Percentiles rank a stretch among this genome's conserved stretches.
These are phyloP conservation scores for Gryllus bimaculatus DNA, from an alignment of 1,140 invertebrate species.

Conservation along the genomic window DNA sequence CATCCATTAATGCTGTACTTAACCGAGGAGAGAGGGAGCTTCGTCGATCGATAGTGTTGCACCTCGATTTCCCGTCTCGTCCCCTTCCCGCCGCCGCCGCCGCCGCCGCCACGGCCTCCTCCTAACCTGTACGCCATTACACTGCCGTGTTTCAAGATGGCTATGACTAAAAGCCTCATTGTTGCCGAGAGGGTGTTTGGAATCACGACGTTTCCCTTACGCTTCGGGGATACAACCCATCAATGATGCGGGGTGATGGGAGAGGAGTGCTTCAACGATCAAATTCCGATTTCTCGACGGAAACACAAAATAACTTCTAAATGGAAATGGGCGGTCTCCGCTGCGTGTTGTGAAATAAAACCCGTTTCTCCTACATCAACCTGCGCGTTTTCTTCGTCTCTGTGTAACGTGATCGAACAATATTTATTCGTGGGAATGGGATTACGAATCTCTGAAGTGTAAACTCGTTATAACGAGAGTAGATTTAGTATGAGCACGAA, in stretches of 20 bases:
- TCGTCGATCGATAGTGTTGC: neutral
- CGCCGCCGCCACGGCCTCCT: neutral
- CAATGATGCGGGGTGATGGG: neutral
- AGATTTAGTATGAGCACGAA: neutral
- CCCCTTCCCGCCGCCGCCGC: neutral
- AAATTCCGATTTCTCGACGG: neutral
- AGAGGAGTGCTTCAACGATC: neutral
- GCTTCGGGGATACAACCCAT: neutral
- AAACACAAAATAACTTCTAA: neutral
- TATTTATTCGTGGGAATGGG: neutral
- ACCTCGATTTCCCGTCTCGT: neutral
- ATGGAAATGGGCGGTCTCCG: neutral
- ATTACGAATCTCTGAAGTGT: neutral
- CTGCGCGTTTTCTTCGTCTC: neutral
- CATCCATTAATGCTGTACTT: conserved; percentile 1
- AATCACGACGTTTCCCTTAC: neutral
- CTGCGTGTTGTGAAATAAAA: neutral
- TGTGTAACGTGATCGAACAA: neutral
- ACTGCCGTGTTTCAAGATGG: neutral
- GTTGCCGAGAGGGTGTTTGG: neutral
- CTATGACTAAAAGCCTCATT: neutral
- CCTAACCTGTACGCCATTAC: neutral
- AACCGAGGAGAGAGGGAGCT: neutral
- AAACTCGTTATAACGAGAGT: neutral
- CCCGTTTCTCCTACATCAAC: neutral